A percentile compares a stretch with the other conserved stretches of the same genome.
phyloP scores from a whole-genome alignment of 2,113 vertebrate genomes.

The Indicator indicator region DNA sequence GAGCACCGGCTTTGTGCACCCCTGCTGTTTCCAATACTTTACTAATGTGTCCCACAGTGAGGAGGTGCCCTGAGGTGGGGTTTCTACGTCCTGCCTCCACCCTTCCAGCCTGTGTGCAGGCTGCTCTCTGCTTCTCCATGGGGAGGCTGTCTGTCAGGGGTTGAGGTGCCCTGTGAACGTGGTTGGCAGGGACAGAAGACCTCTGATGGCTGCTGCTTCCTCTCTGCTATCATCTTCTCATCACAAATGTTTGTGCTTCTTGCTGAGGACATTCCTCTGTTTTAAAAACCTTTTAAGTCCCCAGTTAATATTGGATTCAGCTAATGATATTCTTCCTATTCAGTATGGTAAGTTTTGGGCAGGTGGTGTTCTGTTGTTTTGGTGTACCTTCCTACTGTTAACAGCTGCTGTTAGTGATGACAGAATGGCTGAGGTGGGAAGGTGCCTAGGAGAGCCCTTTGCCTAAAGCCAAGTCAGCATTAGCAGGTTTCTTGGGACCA shows the following conservation, averaged over 20 bases:
- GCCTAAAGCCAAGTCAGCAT: background rate
- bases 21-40: background rate
- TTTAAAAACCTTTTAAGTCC: background rate
- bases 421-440: background rate
- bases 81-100: background rate
- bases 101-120: background rate
- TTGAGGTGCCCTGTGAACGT: rapidly evolving
- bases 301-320: background rate
- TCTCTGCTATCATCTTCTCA: background rate
- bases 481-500: background rate
- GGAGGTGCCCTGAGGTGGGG: background rate
- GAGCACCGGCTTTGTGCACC: background rate
- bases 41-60: too few species aligned
- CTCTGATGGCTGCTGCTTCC: background rate
- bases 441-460: background rate
- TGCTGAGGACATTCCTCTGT: background rate
- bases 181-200: background rate
- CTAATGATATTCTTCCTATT: background rate
- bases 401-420: background rate
- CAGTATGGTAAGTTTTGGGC: background rate
- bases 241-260: background rate
- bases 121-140: background rate
- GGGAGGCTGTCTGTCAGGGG: background rate
- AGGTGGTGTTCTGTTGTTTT: background rate
- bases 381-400: background rate